These are phyloP conservation scores for Gallinago solitaria DNA, from an alignment of 2,797 vertebrate species.

Conservation along the genomic window DNA sequence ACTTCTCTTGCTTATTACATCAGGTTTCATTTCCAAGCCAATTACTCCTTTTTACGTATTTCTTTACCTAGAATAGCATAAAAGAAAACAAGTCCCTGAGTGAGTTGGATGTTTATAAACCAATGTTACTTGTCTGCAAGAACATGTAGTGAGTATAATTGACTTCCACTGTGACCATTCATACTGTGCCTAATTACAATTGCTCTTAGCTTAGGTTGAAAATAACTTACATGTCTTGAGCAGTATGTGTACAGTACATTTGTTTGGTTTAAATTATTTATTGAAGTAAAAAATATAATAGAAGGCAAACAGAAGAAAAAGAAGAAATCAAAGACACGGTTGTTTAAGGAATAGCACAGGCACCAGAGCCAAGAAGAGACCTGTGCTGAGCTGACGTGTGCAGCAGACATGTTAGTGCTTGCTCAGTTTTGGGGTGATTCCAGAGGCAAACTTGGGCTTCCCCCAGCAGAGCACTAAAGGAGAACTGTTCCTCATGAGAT, in stretches of 20 bases:
- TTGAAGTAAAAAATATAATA: not conserved
- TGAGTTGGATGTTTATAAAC: not conserved
- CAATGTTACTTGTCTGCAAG: not conserved
- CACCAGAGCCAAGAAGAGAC: not conserved
- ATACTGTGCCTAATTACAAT: not conserved
- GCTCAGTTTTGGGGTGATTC: not conserved
- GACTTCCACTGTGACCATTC: not conserved
- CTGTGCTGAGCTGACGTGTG: not conserved
- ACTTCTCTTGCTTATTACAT: not conserved
- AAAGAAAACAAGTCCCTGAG: not conserved
- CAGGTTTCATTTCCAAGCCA: not conserved
- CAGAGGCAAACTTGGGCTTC: not conserved
- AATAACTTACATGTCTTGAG: not conserved
- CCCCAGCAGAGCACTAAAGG: not conserved
- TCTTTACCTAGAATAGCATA: not conserved
- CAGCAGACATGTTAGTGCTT: not conserved
- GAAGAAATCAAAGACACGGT: rapidly evolving
- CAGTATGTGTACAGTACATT: not conserved
- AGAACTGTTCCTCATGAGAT: not conserved
- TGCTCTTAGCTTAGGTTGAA: not conserved
- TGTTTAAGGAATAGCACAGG: not conserved
- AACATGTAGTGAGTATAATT: not conserved
- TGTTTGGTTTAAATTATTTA: not conserved
- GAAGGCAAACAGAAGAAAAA: not conserved
- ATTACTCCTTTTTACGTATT: not conserved